Conservation (phyloP, 53 echinoderm and acorn worm genomes). For the Paelopatides confundens region DNA sequence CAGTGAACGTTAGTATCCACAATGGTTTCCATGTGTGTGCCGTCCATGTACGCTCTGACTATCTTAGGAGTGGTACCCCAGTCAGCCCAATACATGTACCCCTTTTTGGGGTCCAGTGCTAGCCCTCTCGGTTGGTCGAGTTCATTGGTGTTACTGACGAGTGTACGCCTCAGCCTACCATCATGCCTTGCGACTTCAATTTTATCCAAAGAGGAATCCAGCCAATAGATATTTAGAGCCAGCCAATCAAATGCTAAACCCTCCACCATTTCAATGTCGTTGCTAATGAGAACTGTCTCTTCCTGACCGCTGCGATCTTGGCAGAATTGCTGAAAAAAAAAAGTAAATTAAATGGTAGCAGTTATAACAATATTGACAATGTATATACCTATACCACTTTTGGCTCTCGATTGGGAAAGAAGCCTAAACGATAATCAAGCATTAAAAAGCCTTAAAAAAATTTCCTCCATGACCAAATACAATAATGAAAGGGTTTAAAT, state of each 20-base stretch:
- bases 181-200: slow-evolving; percentile 85
- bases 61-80: slow-evolving; percentile 80
- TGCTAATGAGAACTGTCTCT: neutral
- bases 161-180: slow-evolving; percentile 68
- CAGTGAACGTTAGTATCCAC: slow-evolving; percentile 73
- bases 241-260: slow-evolving; percentile 97
- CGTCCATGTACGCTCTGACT: slow-evolving; percentile 80
- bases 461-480: too few relatives aligned
- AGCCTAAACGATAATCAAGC: too few relatives aligned
- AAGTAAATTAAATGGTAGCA: too few relatives aligned
- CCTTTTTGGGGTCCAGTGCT: slow-evolving; percentile 89
- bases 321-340: slow-evolving; percentile 6
- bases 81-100: slow-evolving; percentile 96
- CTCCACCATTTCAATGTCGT: slow-evolving; percentile 78
- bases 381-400: too few relatives aligned
- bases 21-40: slow-evolving; percentile 29
- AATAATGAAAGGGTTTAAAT: too few relatives aligned
- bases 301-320: neutral
- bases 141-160: slow-evolving; percentile 38
- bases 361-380: too few relatives aligned
- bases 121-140: slow-evolving; percentile 87
- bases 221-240: slow-evolving; percentile 87
- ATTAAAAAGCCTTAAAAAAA: too few relatives aligned
- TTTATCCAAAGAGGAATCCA: slow-evolving; percentile 76
- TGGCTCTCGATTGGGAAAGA: too few relatives aligned